These are phyloP conservation scores for Coregonus sp. DNA, from an alignment of 2,797 vertebrate genomes.

Conservation along the genomic window DNA sequence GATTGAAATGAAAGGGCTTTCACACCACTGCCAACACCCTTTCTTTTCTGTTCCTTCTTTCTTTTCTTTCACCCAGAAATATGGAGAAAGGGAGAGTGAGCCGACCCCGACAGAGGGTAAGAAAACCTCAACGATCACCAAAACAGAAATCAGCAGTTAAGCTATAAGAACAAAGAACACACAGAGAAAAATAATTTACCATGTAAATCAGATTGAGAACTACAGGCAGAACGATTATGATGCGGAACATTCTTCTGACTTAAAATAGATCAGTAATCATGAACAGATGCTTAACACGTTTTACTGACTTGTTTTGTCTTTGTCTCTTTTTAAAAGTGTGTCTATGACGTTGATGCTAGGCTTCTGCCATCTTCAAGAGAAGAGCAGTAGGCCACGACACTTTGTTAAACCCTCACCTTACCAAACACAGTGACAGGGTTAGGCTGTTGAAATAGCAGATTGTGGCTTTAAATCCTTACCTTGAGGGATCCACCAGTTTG, in stretches of 20 bases:
- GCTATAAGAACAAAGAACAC: constrained; percentile 20
- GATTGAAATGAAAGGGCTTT: constrained; percentile 42
- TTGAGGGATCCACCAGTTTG: constrained; percentile 91
- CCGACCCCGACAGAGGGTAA: not conserved
- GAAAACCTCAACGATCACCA: constrained; percentile 13
- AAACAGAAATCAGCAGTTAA: not conserved
- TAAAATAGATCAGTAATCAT: constrained; percentile 21
- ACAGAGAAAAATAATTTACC: constrained; percentile 8
- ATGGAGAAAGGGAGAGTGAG: constrained; percentile 20
- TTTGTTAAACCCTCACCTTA: not conserved
- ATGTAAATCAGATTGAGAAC: constrained; percentile 11
- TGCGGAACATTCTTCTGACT: not conserved
- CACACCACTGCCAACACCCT: constrained; percentile 39
- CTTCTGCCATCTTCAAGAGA: not conserved
- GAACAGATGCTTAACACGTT: constrained; percentile 36
- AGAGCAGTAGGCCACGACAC: not conserved
- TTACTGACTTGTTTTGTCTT: not conserved
- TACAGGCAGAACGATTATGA: constrained; percentile 14
- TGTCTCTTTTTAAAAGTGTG: not conserved
- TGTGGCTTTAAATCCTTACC: constrained; percentile 71
- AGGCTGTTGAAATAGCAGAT: not conserved
- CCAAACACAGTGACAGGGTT: not conserved
- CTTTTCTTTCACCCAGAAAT: not conserved
- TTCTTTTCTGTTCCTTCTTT: not conserved
- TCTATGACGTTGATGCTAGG: not conserved